phyloP scores from a whole-genome alignment of 2,113 vertebrate genomes.

The Serinus canaria region DNA sequence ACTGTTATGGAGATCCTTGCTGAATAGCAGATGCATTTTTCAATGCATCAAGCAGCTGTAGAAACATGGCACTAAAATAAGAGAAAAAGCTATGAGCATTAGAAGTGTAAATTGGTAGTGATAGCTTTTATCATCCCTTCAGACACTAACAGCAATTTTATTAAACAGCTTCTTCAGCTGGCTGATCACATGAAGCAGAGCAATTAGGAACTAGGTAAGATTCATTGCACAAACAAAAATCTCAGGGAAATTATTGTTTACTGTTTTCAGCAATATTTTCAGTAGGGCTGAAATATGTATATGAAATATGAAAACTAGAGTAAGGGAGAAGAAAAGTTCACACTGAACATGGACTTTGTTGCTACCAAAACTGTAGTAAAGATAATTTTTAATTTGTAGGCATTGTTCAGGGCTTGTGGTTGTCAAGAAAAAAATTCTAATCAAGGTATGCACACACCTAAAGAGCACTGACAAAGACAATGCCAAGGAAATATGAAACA shows the following conservation, averaged over 20 bases:
- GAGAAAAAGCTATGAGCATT: background rate
- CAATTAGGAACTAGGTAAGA: background rate
- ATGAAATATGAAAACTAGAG: background rate
- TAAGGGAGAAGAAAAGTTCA: background rate
- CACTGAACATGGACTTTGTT: background rate
- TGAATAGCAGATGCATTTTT: background rate
- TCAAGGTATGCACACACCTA: background rate
- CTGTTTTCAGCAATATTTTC: background rate
- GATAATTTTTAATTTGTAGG: background rate
- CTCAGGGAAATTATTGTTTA: conserved; percentile 21
- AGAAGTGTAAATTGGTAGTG: background rate
- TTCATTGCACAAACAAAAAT: background rate
- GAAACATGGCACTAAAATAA: background rate
- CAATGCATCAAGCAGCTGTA: background rate
- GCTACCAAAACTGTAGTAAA: background rate
- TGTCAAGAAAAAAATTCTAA: background rate
- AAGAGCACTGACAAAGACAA: background rate
- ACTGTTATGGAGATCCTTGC: background rate
- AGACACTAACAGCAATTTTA: background rate
- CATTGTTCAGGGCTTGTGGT: background rate
- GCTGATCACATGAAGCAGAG: background rate
- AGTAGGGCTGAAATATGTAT: background rate
- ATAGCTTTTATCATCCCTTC: background rate
- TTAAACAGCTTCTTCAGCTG: background rate
- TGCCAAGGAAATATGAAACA: background rate